Evolutionary conservation across 2,113 vertebrate genomes (phyloP).

Genomic region (Engystomops pustulosus): DNA sequence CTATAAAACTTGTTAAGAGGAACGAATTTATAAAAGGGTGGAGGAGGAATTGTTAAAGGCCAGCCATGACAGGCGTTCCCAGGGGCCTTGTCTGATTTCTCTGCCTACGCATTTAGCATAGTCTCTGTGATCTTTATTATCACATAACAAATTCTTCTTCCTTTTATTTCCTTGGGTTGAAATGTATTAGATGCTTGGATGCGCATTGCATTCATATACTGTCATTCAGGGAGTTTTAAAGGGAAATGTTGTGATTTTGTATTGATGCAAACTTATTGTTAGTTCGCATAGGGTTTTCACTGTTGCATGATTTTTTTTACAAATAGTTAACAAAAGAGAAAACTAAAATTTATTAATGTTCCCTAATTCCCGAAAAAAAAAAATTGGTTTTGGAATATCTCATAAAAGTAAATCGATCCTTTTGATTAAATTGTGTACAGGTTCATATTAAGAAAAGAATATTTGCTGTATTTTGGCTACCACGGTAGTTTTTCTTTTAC

Average conservation of each 20-base stretch:
- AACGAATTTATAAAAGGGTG: constrained; percentile 17
- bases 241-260: neutral
- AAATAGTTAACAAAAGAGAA: too few species aligned
- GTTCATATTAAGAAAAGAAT: too few species aligned
- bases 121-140: constrained; percentile 30
- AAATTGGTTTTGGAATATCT: too few species aligned
- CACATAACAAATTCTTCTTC: constrained; percentile 3
- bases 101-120: neutral
- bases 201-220: neutral
- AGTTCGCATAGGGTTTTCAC: too few species aligned
- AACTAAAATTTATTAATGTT: too few species aligned
- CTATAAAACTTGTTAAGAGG: neutral
- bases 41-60: neutral
- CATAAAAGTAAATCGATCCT: neutral
- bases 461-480: neutral
- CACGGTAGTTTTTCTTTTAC: neutral
- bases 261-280: neutral
- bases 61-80: constrained; percentile 28
- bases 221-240: neutral
- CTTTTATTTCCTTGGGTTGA: neutral
- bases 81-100: constrained; percentile 13
- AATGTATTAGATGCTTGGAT: constrained; percentile 24
- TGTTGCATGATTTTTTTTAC: too few species aligned
- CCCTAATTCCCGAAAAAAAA: too few species aligned
- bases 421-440: neutral